Evolutionary conservation across 2,888 invertebrate species (phyloP).

Genomic region (Polia nebulosa): DNA sequence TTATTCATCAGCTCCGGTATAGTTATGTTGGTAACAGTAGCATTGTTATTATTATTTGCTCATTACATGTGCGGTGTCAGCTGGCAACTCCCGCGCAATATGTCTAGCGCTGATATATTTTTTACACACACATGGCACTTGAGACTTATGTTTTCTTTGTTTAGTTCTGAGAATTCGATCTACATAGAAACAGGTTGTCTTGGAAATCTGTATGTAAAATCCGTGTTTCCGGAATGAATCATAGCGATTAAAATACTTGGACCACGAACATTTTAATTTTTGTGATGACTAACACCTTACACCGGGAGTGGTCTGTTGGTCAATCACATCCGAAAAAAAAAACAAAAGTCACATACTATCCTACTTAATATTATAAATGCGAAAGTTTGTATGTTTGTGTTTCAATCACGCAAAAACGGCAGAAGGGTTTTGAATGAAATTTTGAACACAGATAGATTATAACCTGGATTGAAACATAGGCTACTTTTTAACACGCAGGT

Average conservation of each 20-base stretch:
- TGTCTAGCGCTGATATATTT: constrained; percentile 47
- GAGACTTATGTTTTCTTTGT: constrained; percentile 59
- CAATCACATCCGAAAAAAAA: constrained; percentile 4
- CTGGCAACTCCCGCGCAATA: constrained; percentile 76
- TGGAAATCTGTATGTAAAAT: constrained; percentile 48
- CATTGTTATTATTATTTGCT: constrained; percentile 76
- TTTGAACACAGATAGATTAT: too few relatives aligned
- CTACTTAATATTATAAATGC: not conserved
- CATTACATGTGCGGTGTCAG: constrained; percentile 76
- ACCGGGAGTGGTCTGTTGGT: constrained; percentile 5
- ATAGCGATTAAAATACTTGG: constrained; percentile 16
- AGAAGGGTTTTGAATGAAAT: too few relatives aligned
- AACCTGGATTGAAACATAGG: too few relatives aligned
- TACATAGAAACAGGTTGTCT: constrained; percentile 55
- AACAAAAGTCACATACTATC: not conserved
- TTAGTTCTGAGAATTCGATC: constrained; percentile 55
- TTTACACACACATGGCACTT: constrained; percentile 52
- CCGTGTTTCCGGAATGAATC: constrained; percentile 54
- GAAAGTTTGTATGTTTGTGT: too few relatives aligned
- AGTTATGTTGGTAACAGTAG: constrained; percentile 51
- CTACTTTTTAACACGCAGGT: too few relatives aligned
- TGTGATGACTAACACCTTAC: not conserved
- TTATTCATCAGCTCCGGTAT: constrained; percentile 43
- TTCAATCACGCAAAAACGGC: too few relatives aligned
- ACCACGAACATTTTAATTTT: not conserved